Percentiles rank a stretch among this genome's conserved stretches.
Evolutionary conservation across 1,140 invertebrate species (phyloP).

Genomic region (Cepaea nemoralis): DNA sequence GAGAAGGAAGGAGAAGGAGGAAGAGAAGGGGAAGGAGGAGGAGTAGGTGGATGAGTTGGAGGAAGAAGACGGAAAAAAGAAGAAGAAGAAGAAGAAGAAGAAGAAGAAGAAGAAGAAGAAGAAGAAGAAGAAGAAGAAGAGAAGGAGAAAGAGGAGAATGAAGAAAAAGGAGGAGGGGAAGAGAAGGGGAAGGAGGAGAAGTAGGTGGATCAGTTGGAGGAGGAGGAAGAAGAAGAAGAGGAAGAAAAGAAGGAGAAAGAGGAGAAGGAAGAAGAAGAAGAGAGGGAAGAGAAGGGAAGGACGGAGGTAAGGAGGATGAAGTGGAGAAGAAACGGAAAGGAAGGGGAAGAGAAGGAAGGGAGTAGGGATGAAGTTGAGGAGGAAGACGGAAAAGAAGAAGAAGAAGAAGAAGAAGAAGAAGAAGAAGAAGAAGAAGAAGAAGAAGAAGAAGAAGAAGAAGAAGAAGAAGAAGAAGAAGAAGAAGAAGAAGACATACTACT

Average conservation of each 20-base stretch:
- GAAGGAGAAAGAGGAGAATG: not conserved
- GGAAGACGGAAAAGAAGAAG: not conserved
- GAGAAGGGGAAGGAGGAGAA: not conserved
- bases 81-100: conserved; percentile 6
- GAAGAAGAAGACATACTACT: not conserved
- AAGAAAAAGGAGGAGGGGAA: not conserved
- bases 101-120: not conserved
- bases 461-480: not conserved
- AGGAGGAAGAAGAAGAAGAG: not conserved
- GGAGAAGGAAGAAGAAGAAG: not conserved
- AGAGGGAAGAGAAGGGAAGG: not conserved
- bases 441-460: too few relatives aligned
- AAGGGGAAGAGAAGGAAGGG: not conserved
- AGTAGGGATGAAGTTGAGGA: not conserved
- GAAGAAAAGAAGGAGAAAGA: not conserved
- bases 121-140: not conserved
- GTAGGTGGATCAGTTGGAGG: not conserved
- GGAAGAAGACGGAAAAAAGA: not conserved
- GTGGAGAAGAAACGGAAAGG: not conserved
- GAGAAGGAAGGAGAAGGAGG: too few relatives aligned
- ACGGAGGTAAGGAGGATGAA: not conserved
- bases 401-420: conserved; percentile 3
- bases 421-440: not conserved
- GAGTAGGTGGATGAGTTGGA: too few relatives aligned
- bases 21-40: too few relatives aligned